Evolutionary conservation across 2,113 vertebrate species (phyloP).

Genomic region (Ceratotherium simum): DNA sequence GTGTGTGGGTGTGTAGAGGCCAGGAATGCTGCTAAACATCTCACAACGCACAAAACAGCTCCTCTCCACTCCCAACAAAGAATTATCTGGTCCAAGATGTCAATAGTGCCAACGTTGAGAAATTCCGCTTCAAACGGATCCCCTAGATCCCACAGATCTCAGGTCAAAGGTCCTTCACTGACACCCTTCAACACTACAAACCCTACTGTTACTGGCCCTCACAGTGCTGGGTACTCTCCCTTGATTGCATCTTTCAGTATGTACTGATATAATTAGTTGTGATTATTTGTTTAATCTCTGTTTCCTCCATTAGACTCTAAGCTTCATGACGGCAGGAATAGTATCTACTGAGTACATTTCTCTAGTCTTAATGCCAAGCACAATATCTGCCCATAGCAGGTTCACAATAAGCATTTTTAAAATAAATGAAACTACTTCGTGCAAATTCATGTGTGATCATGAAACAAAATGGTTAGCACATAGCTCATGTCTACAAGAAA

Average conservation of each 20-base stretch:
- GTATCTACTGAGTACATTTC: neutral
- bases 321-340: neutral
- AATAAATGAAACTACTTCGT: neutral
- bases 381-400: neutral
- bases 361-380: neutral
- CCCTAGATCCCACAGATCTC: neutral
- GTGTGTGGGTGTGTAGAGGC: neutral
- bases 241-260: neutral
- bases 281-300: neutral
- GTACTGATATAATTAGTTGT: neutral
- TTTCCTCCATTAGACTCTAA: neutral
- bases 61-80: neutral
- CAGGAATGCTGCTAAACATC: neutral
- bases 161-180: neutral
- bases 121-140: neutral
- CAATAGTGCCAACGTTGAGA: neutral
- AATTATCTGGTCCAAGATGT: neutral
- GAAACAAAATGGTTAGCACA: constrained; percentile 30
- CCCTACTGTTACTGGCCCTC: neutral
- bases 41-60: neutral
- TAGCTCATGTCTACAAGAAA: neutral
- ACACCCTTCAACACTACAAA: neutral
- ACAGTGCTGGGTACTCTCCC: neutral
- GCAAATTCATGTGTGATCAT: neutral
- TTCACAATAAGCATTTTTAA: neutral